Base-by-base conservation (phyloP, 2,888 invertebrate genomes). In the Troides oblongomaculatus region DNA sequence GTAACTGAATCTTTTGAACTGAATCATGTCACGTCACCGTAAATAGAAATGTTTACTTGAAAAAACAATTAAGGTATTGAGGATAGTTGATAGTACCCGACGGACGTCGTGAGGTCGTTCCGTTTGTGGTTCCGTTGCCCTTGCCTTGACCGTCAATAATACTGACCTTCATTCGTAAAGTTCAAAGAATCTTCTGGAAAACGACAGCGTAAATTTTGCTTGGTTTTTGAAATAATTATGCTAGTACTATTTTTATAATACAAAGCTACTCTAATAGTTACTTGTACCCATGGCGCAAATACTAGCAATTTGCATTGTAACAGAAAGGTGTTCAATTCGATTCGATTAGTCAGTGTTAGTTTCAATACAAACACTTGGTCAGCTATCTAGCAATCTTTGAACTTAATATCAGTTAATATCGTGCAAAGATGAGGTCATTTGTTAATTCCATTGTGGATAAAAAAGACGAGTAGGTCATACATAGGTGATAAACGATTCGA, bases 21-120 rank as follows among this genome's bases (percentile, higher is more conserved):
- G 58, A 59, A 21, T 50, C 61, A 30, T 43, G 23, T 58, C 53
- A 62, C 62, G 30, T 17, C n/a, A n/a, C 58, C 62, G 23, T 66
- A 63, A 70, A 66, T 66, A 66, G 70, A 66, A 70, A 70, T 66
- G 66, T 62, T 56, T 7, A 62, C 62, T 66, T 66, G 66, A 66
- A n/a, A 39, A 58, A 66, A 62, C 66, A 65, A 69, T 62, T 65
- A 70, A 70, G 59, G 66, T 17, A 59, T 70, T 66, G 66, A 70
- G 70, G 66, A 70, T 66, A 59, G 62, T 30, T 58, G 46, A 66
- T 23, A 70, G 30, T n/a, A 30, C 23, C 21, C 21, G 25, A 12
- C 43, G 61, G 64, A 43, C 23, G 25, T 58, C n/a, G 8, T 23
- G 39, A 70, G 66, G 70, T 66, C 70, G 39, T 62, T 36, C 50